Evolutionary conservation across 2,797 vertebrate species (phyloP).

Genomic region (Lophius americanus): DNA sequence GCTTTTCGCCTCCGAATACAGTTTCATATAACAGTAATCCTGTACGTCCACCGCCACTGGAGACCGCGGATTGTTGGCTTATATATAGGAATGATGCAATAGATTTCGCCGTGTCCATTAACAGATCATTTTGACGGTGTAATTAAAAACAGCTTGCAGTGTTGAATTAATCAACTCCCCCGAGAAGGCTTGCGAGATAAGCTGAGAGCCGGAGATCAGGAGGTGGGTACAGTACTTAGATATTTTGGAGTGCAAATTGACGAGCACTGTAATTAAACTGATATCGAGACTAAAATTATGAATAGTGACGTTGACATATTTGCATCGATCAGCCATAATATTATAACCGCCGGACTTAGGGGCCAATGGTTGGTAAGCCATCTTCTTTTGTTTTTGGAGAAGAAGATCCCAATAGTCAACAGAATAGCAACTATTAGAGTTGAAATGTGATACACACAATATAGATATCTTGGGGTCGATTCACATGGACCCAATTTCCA

Average conservation of each 20-base stretch:
- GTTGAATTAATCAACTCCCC: conserved; percentile 77
- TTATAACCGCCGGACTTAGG: too few relatives aligned
- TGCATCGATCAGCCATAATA: too few relatives aligned
- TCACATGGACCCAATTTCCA: too few relatives aligned
- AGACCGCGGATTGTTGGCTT: conserved; percentile 66
- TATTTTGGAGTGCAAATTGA: conserved; percentile 46
- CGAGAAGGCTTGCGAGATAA: conserved; percentile 68
- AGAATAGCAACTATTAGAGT: too few relatives aligned
- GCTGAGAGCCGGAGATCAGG: conserved; percentile 50
- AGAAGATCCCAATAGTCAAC: too few relatives aligned
- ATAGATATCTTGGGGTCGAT: too few relatives aligned
- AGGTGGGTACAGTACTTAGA: conserved; percentile 48
- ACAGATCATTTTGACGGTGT: conserved; percentile 82
- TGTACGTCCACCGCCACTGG: conserved; percentile 68
- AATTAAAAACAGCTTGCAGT: conserved; percentile 80
- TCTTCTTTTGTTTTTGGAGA: too few relatives aligned
- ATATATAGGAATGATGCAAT: conserved; percentile 74
- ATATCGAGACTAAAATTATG: too few relatives aligned
- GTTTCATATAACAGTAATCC: conserved; percentile 77
- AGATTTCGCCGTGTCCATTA: conserved; percentile 80
- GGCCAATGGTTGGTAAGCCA: too few relatives aligned
- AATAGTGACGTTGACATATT: too few relatives aligned
- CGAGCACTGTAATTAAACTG: conserved; percentile 26
- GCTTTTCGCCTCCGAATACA: conserved; percentile 57
- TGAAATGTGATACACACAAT: too few relatives aligned